Base-by-base conservation (phyloP, 2,888 invertebrate genomes). In the Nymphalis polychloros region DNA sequence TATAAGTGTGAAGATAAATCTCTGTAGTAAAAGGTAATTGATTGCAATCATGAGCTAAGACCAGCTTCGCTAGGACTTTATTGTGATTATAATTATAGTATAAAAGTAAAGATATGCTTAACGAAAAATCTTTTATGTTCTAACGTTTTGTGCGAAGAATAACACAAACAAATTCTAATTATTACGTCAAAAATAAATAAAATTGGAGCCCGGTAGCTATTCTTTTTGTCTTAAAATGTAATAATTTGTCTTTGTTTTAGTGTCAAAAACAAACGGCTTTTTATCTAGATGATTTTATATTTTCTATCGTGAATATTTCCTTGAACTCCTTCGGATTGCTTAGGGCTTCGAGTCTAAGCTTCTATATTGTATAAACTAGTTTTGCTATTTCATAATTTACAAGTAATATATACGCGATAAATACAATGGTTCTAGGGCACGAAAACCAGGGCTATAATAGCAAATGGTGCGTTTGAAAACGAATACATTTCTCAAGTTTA, bases 391-490 rank as follows among this genome's bases (percentile, higher is more conserved):
- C 13, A 17, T 23, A 27, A 53, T 27, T 53, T 27, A 13, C 23
- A 50, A 50, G 50, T 19, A 50, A 50, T 50, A 68, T 67, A 60
- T 80, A 77, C 74, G 77, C 77, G 76, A 84, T 86, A 86, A 86
- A 86, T 84, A 84, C 76, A 70, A 73, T 72, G 76, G 68, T 73
- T 76, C 79, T 55, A 60, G 78, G 77, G 80, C 79, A 82, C 83
- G 82, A 76, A 84, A 84, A 79, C 81, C 76, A 74, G 75, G 79
- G 79, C 83, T 85, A 82, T 87, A 84, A 85, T 76, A 82, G 78
- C 81, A 85, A 89, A 88, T 87, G 87, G 85, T 78, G 82, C 87
- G 83, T 81, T 82, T 80, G 79, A 78, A 79, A 82, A 82, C 79
- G 82, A 81, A 83, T 84, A 80, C 80, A 87, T 87, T 84, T 83